Evolutionary conservation across 2,113 vertebrate species (phyloP).

Genomic region (Antechinus flavipes): DNA sequence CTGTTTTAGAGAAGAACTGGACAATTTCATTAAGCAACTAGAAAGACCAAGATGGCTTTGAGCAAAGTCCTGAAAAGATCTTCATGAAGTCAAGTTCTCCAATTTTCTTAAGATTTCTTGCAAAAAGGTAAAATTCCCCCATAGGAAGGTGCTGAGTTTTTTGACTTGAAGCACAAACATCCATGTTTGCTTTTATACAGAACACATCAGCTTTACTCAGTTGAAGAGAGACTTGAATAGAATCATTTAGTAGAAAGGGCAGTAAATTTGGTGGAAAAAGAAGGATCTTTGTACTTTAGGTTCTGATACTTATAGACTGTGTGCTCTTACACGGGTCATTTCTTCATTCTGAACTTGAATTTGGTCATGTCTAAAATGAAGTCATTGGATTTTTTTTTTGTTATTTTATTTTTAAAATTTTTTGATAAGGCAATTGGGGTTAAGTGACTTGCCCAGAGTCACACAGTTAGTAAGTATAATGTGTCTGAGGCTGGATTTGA

Average conservation of each 20-base stretch:
- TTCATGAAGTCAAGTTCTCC: fast-evolving
- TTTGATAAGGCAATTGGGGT: no score
- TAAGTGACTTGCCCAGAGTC: no score
- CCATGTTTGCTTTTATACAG: not conserved
- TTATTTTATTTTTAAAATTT: no score
- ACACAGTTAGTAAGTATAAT: no score
- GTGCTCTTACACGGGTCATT: not conserved
- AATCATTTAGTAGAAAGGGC: not conserved
- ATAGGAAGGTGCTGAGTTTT: not conserved
- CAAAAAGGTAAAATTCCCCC: not conserved
- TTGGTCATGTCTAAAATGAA: not conserved
- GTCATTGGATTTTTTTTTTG: not conserved
- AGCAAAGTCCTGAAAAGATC: not conserved
- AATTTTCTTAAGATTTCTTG: not conserved
- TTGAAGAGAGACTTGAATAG: not conserved
- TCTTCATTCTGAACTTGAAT: not conserved
- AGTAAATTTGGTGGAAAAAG: not conserved
- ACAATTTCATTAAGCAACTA: not conserved
- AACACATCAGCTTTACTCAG: not conserved
- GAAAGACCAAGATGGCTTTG: not conserved
- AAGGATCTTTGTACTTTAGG: not conserved
- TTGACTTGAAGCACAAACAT: not conserved
- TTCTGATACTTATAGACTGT: not conserved
- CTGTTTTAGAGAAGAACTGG: not conserved
- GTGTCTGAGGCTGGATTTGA: no score